phyloP scores from a whole-genome alignment of 2,888 invertebrate species.

The Plagodis pulveraria region DNA sequence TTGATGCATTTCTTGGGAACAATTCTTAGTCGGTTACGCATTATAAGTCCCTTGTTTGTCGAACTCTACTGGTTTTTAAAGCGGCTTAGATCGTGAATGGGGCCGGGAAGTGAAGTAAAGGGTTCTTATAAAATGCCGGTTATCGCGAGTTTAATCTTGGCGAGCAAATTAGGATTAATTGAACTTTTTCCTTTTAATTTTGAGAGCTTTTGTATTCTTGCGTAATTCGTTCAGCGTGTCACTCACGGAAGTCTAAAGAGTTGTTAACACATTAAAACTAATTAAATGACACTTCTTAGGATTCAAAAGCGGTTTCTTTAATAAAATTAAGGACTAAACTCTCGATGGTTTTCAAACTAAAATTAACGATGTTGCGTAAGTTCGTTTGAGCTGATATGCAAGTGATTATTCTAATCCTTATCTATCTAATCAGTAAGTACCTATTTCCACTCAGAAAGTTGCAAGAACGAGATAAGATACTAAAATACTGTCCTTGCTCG shows the following conservation, averaged over 20 bases:
- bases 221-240: conserved; percentile 75
- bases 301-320: background rate
- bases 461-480: conserved; percentile 34
- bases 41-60: conserved; percentile 79
- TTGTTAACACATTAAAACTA: conserved; percentile 39
- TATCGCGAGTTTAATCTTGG: conserved; percentile 80
- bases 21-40: conserved; percentile 76
- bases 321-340: too few species aligned
- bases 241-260: conserved; percentile 62
- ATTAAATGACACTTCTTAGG: conserved; percentile 8
- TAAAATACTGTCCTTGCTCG: background rate
- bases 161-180: conserved; percentile 84
- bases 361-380: background rate
- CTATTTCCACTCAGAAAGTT: conserved; percentile 34
- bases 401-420: conserved; percentile 32
- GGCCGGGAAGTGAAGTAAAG: conserved; percentile 71
- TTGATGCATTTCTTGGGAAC: conserved; percentile 63
- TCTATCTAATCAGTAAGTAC: conserved; percentile 32
- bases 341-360: background rate
- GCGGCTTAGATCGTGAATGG: conserved; percentile 76
- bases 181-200: conserved; percentile 78
- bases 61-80: conserved; percentile 75
- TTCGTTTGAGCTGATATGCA: background rate
- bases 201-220: conserved; percentile 70
- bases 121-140: conserved; percentile 75